Evolutionary conservation across 2,888 invertebrate species (phyloP).

Genomic region (Eilema caniola): DNA sequence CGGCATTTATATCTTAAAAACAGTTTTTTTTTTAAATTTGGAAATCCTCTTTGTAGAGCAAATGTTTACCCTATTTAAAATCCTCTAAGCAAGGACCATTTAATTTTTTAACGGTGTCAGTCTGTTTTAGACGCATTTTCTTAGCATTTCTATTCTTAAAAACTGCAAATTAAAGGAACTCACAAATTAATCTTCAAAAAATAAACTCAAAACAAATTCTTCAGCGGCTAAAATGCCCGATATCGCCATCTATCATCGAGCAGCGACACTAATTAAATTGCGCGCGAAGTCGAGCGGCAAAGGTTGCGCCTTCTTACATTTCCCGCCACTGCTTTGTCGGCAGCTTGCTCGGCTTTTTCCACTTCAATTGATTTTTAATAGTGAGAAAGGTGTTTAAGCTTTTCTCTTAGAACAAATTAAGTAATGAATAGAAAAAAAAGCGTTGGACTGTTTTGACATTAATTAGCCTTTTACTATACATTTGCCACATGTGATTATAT

Average conservation of each 20-base stretch:
- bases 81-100: background rate
- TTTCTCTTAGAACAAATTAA: slow-evolving; percentile 79
- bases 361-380: slow-evolving; percentile 85
- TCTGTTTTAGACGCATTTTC: background rate
- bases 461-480: no score
- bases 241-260: slow-evolving; percentile 79
- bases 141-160: background rate
- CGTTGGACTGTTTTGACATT: no score
- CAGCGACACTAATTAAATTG: slow-evolving; percentile 84
- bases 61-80: no score
- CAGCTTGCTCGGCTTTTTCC: slow-evolving; percentile 60
- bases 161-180: background rate
- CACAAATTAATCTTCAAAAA: background rate
- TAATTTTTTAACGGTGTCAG: background rate
- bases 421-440: slow-evolving; percentile 35
- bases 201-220: slow-evolving; percentile 21
- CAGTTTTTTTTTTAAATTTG: no score
- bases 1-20: no score
- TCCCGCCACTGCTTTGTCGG: slow-evolving; percentile 77
- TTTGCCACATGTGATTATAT: no score
- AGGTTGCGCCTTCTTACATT: slow-evolving; percentile 81
- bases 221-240: slow-evolving; percentile 25
- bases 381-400: slow-evolving; percentile 79
- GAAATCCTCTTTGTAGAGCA: no score
- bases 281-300: slow-evolving; percentile 86